Percentiles rank a stretch among this genome's conserved stretches.
Evolutionary conservation across 2,888 invertebrate species (phyloP).

Genomic region (Ethmia dodecea): DNA sequence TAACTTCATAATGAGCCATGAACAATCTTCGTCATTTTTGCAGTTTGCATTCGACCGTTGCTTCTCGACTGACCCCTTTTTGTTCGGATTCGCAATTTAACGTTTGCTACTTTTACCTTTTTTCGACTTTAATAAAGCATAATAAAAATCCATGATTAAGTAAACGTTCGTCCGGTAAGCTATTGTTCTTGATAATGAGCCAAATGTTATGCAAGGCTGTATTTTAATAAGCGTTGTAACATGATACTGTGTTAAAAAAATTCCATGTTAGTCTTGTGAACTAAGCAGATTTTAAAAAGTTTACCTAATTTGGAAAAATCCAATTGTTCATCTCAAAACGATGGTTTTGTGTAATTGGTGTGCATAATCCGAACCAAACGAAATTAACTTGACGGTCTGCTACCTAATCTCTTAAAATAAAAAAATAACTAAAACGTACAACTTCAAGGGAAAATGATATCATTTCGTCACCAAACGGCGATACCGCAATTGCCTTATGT

Average conservation of each 20-base stretch:
- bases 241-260: slow-evolving; percentile 29
- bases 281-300: too few species aligned
- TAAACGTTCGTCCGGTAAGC: slow-evolving; percentile 49
- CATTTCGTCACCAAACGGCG: too few species aligned
- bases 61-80: slow-evolving; percentile 47
- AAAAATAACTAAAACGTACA: too few species aligned
- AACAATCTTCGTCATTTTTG: slow-evolving; percentile 65
- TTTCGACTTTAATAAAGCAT: slow-evolving; percentile 58
- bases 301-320: too few species aligned
- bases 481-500: too few species aligned
- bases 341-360: too few species aligned
- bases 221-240: slow-evolving; percentile 34
- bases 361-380: too few species aligned
- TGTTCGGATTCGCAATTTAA: slow-evolving; percentile 54
- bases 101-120: slow-evolving; percentile 39
- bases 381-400: too few species aligned
- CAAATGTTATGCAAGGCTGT: slow-evolving; percentile 39
- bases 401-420: too few species aligned
- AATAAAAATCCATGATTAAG: slow-evolving; percentile 62
- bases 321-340: too few species aligned
- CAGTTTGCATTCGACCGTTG: slow-evolving; percentile 50
- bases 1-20: slow-evolving; percentile 68
- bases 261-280: too few species aligned
- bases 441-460: too few species aligned
- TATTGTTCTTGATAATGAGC: slow-evolving; percentile 60